A percentile compares a stretch with the other conserved stretches of the same genome.
Conservation (phyloP, 2,113 vertebrate species). For the Andinoacara biseriatus region DNA sequence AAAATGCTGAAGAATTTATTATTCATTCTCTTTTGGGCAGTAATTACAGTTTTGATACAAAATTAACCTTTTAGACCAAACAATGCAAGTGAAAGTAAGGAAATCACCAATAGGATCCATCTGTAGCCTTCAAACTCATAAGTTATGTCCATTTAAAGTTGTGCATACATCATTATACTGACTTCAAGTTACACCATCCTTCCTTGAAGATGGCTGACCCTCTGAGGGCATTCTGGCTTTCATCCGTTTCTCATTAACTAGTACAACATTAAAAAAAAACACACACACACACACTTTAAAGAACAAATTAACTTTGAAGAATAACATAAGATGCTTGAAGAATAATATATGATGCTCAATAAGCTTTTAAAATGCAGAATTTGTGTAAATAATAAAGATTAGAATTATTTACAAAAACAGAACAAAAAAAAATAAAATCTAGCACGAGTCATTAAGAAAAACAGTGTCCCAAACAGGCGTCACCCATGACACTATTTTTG, state of each 20-base stretch:
- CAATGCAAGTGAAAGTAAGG: neutral
- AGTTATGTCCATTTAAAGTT: neutral
- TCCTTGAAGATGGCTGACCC: neutral
- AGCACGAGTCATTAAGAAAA: neutral
- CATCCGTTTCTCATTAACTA: conserved; percentile 6
- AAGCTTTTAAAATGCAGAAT: neutral
- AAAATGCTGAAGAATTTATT: neutral
- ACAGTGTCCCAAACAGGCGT: neutral
- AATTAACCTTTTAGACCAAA: neutral
- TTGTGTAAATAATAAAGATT: neutral
- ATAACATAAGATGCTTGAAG: too few relatives aligned
- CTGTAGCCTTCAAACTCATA: neutral
- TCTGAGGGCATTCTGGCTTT: neutral
- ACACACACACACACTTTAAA: neutral
- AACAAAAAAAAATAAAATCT: neutral
- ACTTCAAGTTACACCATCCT: neutral
- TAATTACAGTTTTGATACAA: neutral
- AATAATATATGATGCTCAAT: neutral
- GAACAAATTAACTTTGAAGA: too few relatives aligned
- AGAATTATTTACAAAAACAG: neutral
- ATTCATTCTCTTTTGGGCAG: neutral
- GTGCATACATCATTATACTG: neutral
- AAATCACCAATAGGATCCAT: neutral
- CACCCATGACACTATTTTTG: neutral
- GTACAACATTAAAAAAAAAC: neutral